A percentile compares a stretch with the other conserved stretches of the same genome.
Conservation (phyloP, 2,113 vertebrate genomes). For the Petroica traversi region DNA sequence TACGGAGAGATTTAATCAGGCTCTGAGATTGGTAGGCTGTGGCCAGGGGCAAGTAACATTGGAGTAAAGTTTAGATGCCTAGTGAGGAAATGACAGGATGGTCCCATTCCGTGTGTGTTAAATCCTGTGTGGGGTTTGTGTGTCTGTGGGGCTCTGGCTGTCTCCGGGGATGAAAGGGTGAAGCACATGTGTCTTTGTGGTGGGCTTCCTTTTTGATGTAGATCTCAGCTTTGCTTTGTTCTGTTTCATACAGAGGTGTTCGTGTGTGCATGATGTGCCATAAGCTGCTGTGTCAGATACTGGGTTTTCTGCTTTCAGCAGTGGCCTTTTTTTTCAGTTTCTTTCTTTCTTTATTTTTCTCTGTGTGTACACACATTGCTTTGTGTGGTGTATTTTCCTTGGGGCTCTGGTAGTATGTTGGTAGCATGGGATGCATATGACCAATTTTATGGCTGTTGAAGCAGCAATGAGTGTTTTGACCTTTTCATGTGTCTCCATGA, state of each 20-base stretch:
- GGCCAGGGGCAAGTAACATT: slow-evolving; percentile 34
- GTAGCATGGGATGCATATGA: not conserved
- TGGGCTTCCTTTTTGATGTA: slow-evolving; percentile 44
- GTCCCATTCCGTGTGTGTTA: not conserved
- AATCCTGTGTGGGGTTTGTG: not conserved
- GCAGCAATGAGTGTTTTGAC: not conserved
- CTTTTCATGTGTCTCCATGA: slow-evolving; percentile 1
- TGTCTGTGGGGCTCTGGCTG: not conserved
- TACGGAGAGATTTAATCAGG: slow-evolving; percentile 9
- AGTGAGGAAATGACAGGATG: not conserved
- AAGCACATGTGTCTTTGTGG: slow-evolving; percentile 46
- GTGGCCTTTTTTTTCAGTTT: not conserved
- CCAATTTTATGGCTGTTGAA: not conserved
- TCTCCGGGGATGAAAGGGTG: slow-evolving; percentile 19
- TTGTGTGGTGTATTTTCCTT: not conserved
- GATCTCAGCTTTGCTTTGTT: slow-evolving; percentile 40
- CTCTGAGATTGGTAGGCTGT: not conserved
- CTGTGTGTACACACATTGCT: not conserved
- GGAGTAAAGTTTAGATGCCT: slow-evolving; percentile 18
- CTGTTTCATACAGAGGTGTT: not conserved
- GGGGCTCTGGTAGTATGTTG: not conserved
- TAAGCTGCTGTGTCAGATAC: not conserved
- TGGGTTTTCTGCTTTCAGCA: not conserved
- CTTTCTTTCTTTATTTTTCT: not conserved
- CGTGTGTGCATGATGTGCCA: not conserved